Evolutionary conservation across 23 tunicate genomes (phyloP), one percentile per base, ranked within the genome.

Genomic region (Styela clava): DNA sequence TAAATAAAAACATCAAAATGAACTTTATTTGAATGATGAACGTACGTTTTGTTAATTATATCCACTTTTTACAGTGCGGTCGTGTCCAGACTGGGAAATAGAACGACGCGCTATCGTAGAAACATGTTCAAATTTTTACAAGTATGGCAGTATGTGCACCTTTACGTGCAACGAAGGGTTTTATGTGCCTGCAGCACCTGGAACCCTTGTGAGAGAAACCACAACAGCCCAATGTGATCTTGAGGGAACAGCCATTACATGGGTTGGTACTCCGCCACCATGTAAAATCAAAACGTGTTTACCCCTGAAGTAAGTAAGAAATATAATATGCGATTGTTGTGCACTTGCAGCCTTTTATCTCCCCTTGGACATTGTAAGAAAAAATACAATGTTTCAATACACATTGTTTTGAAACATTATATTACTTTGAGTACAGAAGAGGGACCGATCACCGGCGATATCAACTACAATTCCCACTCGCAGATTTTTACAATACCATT

Each of bases 61-160:
- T n/a, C n/a, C n/a, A n/a, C 56, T 44, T 73, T 73, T n/a, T 73
- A 33, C n/a, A 73, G 78, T 73, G 78, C 36, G 78, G 27, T 73
- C 78, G 52, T 73, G 78, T 1, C 78, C 78, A 35, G 78, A 73
- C 78, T 73, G 36, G 36, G 78, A 73, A 19, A 31, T 31, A 16
- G 78, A 73, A 9, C 36, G 27, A 22, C 78, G 78, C 26, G 30
- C 78, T 19, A 73, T 73, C 78, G 44, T 1, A n/a, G 27, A 35
- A 24, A 35, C 52, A 27, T 73, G 78, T 35, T 33, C 78, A 31
- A 73, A 73, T 31, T 63, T 25, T 33, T 73, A 73, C 78, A 73
- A 73, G 27, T 73, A 73, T 35, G 78, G 78, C 22, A 73, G 78
- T 35, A 31, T 20, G 78, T 73, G 78, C 44, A 31, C 27, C 52